phyloP scores from a whole-genome alignment of 2,113 vertebrate species.

The Acinonyx jubatus region DNA sequence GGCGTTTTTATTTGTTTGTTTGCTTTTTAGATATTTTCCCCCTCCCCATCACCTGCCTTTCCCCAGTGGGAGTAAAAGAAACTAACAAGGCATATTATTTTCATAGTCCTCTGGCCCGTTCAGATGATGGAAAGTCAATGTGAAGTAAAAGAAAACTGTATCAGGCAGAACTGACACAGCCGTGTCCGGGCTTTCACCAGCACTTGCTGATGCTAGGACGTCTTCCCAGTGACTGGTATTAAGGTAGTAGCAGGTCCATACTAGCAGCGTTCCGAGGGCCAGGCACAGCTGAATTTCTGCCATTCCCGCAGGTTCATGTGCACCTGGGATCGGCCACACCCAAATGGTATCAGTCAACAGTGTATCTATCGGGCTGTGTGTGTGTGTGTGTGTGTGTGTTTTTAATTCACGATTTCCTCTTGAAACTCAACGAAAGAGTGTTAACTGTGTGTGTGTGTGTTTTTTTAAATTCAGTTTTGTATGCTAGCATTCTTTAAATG shows the following conservation, averaged over 20 bases:
- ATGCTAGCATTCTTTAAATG: slow-evolving; percentile 84
- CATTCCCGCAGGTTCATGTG: slow-evolving; percentile 83
- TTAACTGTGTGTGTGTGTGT: slow-evolving; percentile 59
- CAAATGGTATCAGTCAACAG: slow-evolving; percentile 85
- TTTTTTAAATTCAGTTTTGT: slow-evolving; percentile 79
- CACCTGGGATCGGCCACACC: slow-evolving; percentile 91
- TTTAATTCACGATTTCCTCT: slow-evolving; percentile 80
- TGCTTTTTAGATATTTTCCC: slow-evolving; percentile 14
- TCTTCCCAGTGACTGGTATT: slow-evolving; percentile 78
- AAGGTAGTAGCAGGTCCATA: slow-evolving; percentile 86
- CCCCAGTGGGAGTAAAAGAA: background rate
- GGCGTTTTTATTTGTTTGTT: slow-evolving; percentile 72
- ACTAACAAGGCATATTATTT: background rate
- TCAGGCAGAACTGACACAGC: slow-evolving; percentile 48
- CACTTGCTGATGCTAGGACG: slow-evolving; percentile 69
- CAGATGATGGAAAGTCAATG: background rate
- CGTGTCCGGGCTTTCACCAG: slow-evolving; percentile 39
- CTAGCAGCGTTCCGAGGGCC: slow-evolving; percentile 85
- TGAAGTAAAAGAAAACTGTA: background rate
- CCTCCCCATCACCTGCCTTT: background rate
- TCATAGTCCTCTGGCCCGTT: background rate
- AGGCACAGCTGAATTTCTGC: slow-evolving; percentile 87
- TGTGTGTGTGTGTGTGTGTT: background rate
- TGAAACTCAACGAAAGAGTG: slow-evolving; percentile 81
- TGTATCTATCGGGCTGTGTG: slow-evolving; percentile 51